phyloP scores from a whole-genome alignment of 2,113 vertebrate species.

The Zosterops japonicus region DNA sequence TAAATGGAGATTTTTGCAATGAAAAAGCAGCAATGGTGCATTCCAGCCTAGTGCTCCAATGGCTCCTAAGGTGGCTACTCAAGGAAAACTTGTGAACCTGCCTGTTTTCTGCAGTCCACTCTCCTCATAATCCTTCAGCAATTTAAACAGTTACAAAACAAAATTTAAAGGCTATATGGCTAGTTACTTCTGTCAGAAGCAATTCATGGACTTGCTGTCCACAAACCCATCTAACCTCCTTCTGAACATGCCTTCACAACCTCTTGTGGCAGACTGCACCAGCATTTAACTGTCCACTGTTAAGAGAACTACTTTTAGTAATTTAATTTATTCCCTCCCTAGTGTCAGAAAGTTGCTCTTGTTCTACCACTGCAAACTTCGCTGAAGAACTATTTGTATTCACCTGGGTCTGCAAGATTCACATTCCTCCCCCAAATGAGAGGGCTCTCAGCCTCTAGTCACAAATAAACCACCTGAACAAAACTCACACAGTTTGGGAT shows the following conservation, averaged over 20 bases:
- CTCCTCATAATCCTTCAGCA: not conserved
- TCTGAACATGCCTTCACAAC: not conserved
- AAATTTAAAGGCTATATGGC: not conserved
- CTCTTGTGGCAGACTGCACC: not conserved
- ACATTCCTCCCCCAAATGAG: fast-evolving
- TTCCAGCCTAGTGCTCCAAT: not conserved
- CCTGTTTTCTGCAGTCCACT: not conserved
- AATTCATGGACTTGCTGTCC: not conserved
- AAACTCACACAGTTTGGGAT: not conserved
- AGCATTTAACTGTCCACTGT: not conserved
- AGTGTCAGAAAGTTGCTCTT: not conserved
- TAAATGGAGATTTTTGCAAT: not conserved
- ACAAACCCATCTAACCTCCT: not conserved
- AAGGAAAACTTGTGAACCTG: not conserved
- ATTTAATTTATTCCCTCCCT: not conserved
- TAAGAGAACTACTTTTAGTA: not conserved
- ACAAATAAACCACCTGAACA: not conserved
- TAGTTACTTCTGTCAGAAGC: not conserved
- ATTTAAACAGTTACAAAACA: not conserved
- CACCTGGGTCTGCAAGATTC: not conserved
- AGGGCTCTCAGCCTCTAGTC: not conserved
- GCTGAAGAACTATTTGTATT: not conserved
- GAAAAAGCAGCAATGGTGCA: not conserved
- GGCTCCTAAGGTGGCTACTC: not conserved
- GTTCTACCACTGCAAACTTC: not conserved